A percentile compares a stretch with the other conserved stretches of the same genome.
phyloP scores from a whole-genome alignment of 2,113 vertebrate species.

The Vulpes lagopus region DNA sequence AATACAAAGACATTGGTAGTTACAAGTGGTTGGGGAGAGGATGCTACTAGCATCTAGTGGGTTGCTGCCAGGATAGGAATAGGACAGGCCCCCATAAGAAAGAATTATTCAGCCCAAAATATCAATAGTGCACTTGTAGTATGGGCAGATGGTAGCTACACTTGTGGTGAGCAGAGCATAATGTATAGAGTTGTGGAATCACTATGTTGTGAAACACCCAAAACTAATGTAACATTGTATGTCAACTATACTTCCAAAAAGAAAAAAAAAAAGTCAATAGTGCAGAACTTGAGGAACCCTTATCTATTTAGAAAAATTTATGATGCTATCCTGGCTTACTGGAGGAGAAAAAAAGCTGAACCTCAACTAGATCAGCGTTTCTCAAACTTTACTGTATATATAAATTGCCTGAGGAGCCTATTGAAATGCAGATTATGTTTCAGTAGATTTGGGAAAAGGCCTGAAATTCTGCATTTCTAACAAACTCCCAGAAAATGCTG shows the following conservation, averaged over 20 bases:
- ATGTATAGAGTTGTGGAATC: not conserved
- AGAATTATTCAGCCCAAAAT: constrained; percentile 15
- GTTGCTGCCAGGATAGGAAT: not conserved
- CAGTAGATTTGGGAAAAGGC: not conserved
- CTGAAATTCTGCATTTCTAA: constrained; percentile 44
- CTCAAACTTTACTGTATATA: not conserved
- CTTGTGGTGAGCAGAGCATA: not conserved
- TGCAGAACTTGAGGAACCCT: not conserved
- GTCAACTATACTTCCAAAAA: not conserved
- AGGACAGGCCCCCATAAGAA: not conserved
- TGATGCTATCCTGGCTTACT: not conserved
- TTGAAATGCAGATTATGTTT: not conserved
- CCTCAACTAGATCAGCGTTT: not conserved
- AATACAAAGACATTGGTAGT: not conserved
- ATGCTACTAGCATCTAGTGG: not conserved
- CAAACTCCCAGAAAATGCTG: not conserved
- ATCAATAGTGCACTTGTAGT: not conserved
- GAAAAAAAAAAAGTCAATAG: not conserved
- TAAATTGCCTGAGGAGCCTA: not conserved
- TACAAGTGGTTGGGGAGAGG: not conserved
- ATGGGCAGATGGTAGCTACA: not conserved
- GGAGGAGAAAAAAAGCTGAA: not conserved
- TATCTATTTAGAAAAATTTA: constrained; percentile 4
- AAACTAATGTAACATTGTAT: not conserved
- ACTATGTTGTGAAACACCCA: not conserved